These are phyloP conservation scores for Hecatera dysodea DNA, from an alignment of 2,888 invertebrate genomes.

Conservation along the genomic window DNA sequence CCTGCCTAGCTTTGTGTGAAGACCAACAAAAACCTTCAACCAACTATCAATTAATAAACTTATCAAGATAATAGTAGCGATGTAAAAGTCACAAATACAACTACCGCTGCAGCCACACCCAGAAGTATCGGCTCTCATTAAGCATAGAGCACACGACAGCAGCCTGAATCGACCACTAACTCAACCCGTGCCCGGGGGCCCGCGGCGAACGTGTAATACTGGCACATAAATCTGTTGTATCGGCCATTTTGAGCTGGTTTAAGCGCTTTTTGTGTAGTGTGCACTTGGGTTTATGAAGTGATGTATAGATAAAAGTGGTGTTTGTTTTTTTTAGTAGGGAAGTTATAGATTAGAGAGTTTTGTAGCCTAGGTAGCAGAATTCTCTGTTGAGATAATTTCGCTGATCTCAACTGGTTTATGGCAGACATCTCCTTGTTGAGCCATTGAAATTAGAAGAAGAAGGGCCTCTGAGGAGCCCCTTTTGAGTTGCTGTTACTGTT, in stretches of 20 bases:
- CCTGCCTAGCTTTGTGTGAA: not conserved
- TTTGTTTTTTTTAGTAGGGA: constrained; percentile 26
- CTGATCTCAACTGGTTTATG: not conserved
- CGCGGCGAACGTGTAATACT: constrained; percentile 71
- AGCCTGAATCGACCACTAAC: constrained; percentile 64
- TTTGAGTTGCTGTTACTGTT: too few relatives aligned
- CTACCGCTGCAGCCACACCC: constrained; percentile 71
- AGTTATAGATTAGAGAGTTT: not conserved
- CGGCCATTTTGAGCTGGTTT: constrained; percentile 66
- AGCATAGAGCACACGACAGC: constrained; percentile 75
- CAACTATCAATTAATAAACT: constrained; percentile 52
- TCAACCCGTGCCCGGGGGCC: constrained; percentile 74
- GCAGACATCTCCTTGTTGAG: not conserved
- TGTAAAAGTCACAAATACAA: constrained; percentile 71
- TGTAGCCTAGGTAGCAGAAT: too few relatives aligned
- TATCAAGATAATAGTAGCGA: constrained; percentile 50
- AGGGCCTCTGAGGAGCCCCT: too few relatives aligned
- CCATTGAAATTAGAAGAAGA: not conserved
- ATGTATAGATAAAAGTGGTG: constrained; percentile 54
- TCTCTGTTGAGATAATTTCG: not conserved
- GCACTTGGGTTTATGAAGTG: constrained; percentile 55
- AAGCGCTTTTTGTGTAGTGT: constrained; percentile 63
- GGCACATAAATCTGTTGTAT: constrained; percentile 73
- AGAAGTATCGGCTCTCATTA: constrained; percentile 71
- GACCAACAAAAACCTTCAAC: not conserved